These are phyloP conservation scores for Lycopodina hypogea DNA, from an alignment of 37 sponge, comb jelly and placozoan species.

Conservation along the genomic window DNA sequence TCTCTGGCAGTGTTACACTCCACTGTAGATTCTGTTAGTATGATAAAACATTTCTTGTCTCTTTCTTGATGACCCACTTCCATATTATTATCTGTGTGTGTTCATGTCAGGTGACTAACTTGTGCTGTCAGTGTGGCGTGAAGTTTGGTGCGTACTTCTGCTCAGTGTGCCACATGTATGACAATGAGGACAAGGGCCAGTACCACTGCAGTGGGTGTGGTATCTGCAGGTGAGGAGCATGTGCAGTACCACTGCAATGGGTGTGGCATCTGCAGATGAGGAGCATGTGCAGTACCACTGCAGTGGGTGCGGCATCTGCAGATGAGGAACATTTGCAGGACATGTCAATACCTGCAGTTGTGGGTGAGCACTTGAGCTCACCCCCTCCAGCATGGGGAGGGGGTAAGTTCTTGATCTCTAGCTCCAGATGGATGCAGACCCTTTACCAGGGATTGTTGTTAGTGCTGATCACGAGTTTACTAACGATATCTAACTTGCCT, in stretches of 20 bases:
- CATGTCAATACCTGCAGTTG: background rate
- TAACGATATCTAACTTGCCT: no score
- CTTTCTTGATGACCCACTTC: no score
- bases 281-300: conserved; percentile 59
- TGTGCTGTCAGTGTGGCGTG: conserved; percentile 42
- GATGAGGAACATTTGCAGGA: conserved; percentile 40
- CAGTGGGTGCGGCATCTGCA: conserved; percentile 59
- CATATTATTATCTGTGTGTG: no score
- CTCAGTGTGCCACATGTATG: conserved; percentile 57
- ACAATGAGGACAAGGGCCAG: conserved; percentile 61
- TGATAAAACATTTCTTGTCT: no score
- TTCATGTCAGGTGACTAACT: conserved; percentile 26
- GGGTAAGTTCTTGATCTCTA: no score
- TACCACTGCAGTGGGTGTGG: conserved; percentile 73
- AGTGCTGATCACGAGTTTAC: no score
- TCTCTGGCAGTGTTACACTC: no score
- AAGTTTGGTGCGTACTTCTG: conserved; percentile 60
- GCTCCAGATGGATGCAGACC: no score
- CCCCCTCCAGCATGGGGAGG: no score
- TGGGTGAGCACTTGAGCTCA: no score
- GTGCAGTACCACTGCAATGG: conserved; percentile 65
- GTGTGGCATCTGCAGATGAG: conserved; percentile 66
- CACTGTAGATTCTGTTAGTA: no score
- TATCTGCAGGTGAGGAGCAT: conserved; percentile 38
- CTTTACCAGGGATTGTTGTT: no score